Base-by-base conservation (phyloP, 2,888 invertebrate species). In the Ophion costatus region DNA sequence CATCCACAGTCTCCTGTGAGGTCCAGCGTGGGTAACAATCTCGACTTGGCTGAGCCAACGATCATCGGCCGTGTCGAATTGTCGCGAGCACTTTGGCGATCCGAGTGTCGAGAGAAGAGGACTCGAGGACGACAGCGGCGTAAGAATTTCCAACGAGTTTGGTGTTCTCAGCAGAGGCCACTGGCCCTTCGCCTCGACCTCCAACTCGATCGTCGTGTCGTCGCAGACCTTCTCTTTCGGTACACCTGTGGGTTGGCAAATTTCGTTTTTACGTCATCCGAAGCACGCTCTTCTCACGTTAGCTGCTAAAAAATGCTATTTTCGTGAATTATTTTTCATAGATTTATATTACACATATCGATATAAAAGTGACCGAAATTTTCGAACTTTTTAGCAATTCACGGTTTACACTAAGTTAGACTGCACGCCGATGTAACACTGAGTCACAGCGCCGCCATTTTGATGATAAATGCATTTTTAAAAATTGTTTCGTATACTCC, bases 1-100 rank as follows among this genome's bases (percentile, higher is more conserved):
- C 98, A 99, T 99, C 99, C 99, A 99, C 33, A 99, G 95, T 29
- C 98, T 95, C 67, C 98, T 96, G 93, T 98, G 98, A 10, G 99
- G 99, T 22, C 99, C 99, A 5, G 98, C 97, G 94, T 99, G 99
- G 5, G 99, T 99, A 89, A 98, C 97, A 85, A 99, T 99, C 95
- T 99, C 99, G 78, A 99, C 99, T 95, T 99, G 98, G 79, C 98
- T 97, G 88, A 98, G 94, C 99, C 99, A 99, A 84, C 97, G 96
- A 93, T 98, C 98, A 86, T 96, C 95, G 90, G 91, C 95, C 20
- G 88, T 89, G 71, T 93, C 92, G 51, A 89, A 45, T 20, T 91
- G 90, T 76, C 91, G 91, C 2, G 88, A 88, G 77, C 88, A 90
- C 73, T 91, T 90, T 51, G 90, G 90, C 64, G 89, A 90, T 86